Evolutionary conservation across 2,888 invertebrate species (phyloP).

Genomic region (Leptopilina syphax): DNA sequence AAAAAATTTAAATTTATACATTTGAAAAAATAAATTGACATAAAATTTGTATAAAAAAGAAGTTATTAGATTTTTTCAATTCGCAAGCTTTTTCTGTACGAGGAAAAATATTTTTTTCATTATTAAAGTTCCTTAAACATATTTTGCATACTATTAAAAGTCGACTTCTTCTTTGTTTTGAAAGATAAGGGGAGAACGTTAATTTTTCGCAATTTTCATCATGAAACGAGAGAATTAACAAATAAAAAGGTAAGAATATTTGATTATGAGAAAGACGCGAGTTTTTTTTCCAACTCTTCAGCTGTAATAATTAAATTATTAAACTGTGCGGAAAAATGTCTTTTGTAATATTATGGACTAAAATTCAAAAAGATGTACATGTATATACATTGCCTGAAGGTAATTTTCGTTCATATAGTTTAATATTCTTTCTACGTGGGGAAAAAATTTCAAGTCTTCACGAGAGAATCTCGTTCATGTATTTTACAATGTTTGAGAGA

Average conservation of each 20-base stretch:
- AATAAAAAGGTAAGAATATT: background rate
- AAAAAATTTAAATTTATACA: too few species aligned
- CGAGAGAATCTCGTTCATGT: background rate
- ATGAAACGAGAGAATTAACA: background rate
- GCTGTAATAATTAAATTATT: background rate
- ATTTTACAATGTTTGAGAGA: background rate
- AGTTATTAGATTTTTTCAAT: background rate
- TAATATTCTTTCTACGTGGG: slow-evolving; percentile 19
- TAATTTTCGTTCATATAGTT: slow-evolving; percentile 21
- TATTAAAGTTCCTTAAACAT: slow-evolving; percentile 2
- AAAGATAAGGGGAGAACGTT: background rate
- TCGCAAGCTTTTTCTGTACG: background rate
- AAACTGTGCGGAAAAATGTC: background rate
- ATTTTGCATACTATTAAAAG: slow-evolving; percentile 11
- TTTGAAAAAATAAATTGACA: too few species aligned
- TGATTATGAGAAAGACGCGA: background rate
- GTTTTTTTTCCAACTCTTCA: background rate
- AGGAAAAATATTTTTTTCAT: background rate
- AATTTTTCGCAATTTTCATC: background rate
- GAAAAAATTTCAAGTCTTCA: background rate
- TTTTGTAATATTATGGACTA: background rate
- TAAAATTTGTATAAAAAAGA: background rate
- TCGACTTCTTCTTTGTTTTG: background rate
- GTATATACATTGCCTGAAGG: background rate
- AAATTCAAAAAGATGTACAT: slow-evolving; percentile 6